A percentile compares a stretch with the other conserved stretches of the same genome.
Evolutionary conservation across 2,888 invertebrate genomes (phyloP).

Genomic region (Eupithecia tripunctaria): DNA sequence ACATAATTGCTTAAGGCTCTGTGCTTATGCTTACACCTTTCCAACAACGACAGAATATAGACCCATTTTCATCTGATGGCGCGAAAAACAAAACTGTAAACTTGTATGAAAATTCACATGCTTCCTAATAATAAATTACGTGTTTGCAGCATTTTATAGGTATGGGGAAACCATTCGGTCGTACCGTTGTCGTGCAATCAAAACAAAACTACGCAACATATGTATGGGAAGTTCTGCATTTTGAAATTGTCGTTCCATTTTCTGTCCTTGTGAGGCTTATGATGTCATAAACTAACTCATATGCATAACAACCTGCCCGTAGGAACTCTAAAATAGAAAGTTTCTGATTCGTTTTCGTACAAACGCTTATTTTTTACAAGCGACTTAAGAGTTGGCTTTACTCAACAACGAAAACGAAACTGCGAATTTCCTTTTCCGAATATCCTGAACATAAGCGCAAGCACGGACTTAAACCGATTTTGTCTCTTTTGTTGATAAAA

Average conservation of each 20-base stretch:
- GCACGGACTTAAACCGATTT: background rate
- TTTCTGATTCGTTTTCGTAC: too few relatives aligned
- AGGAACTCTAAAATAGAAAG: too few relatives aligned
- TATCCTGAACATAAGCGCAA: background rate
- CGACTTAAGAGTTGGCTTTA: too few relatives aligned
- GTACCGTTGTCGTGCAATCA: background rate
- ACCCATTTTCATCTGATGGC: constrained; percentile 5
- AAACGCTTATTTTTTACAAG: too few relatives aligned
- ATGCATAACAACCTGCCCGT: too few relatives aligned
- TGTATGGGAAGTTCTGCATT: background rate
- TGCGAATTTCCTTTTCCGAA: too few relatives aligned
- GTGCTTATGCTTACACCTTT: background rate
- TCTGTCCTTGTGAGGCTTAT: too few relatives aligned
- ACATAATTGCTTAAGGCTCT: background rate
- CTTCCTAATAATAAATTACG: constrained; percentile 17
- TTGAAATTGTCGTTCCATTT: background rate
- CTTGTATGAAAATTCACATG: constrained; percentile 11
- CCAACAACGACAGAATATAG: background rate
- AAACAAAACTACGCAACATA: background rate
- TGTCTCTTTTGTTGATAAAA: background rate
- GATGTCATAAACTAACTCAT: too few relatives aligned
- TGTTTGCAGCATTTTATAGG: constrained; percentile 1
- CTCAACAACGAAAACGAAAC: too few relatives aligned
- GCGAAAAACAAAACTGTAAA: constrained; percentile 10
- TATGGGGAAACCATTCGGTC: background rate